phyloP scores from a whole-genome alignment of 2,888 invertebrate species.

The Hemithea aestivaria region DNA sequence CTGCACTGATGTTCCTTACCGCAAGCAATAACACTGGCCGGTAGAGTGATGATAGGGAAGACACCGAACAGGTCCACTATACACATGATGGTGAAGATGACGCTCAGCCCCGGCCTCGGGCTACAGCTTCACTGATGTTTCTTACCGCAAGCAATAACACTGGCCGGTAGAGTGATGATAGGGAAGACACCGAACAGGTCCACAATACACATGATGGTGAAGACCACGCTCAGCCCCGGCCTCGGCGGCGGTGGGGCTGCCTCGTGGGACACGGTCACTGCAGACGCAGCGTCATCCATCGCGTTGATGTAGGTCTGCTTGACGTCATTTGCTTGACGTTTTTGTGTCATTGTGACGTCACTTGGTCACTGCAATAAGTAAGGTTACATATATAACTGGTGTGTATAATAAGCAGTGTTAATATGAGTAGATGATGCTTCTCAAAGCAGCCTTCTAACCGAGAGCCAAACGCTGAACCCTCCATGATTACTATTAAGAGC shows the following conservation, averaged over 20 bases:
- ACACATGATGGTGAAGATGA: conserved; percentile 85
- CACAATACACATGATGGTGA: conserved; percentile 86
- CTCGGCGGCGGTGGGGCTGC: conserved; percentile 47
- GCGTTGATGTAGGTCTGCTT: conserved; percentile 23
- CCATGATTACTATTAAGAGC: too few relatives aligned
- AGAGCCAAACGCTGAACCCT: too few relatives aligned
- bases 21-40: conserved; percentile 86
- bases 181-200: conserved; percentile 92
- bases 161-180: conserved; percentile 85
- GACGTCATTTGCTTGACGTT: too few relatives aligned
- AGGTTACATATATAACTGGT: too few relatives aligned
- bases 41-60: conserved; percentile 88
- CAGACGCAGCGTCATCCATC: conserved; percentile 6
- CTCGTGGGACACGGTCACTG: conserved; percentile 36
- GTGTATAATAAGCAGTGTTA: too few relatives aligned
- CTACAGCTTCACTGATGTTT: conserved; percentile 3
- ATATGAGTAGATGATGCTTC: too few relatives aligned
- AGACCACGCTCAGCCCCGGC: conserved; percentile 82
- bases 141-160: conserved; percentile 87
- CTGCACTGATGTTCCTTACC: conserved; percentile 72
- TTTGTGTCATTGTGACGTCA: conserved; percentile 42
- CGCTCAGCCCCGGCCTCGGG: conserved; percentile 79
- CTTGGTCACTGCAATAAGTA: too few relatives aligned
- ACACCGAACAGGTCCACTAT: conserved; percentile 91
- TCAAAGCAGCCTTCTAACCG: too few relatives aligned